Percentiles rank a stretch among this genome's conserved stretches.
Conservation (phyloP, 2,888 invertebrate genomes). For the Volucella bombylans region DNA sequence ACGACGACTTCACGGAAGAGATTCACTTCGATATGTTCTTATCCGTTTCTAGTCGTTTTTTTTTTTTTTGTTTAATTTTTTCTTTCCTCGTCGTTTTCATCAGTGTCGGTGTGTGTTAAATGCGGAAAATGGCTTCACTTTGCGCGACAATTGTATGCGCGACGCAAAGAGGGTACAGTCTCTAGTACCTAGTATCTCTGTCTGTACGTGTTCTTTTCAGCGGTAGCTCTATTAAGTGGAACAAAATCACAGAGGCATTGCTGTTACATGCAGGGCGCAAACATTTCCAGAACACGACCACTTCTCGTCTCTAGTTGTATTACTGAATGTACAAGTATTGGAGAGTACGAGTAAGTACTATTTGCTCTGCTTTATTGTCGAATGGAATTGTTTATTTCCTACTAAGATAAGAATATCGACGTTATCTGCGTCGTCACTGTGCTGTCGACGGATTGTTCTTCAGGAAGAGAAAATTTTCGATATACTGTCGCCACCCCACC, state of each 20-base stretch:
- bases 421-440: constrained; percentile 57
- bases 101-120: constrained; percentile 44
- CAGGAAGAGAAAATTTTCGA: constrained; percentile 73
- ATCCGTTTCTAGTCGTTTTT: constrained; percentile 58
- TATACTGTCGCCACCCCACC: constrained; percentile 22
- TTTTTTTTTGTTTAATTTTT: too few species aligned
- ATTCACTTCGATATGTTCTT: constrained; percentile 71
- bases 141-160: constrained; percentile 37
- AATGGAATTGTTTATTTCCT: constrained; percentile 74
- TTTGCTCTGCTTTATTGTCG: constrained; percentile 73
- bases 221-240: constrained; percentile 69
- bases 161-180: constrained; percentile 18
- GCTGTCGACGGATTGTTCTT: constrained; percentile 60
- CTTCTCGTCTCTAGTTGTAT: constrained; percentile 44
- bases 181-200: constrained; percentile 45
- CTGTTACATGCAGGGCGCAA: constrained; percentile 66
- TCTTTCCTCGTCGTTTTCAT: too few species aligned
- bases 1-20: constrained; percentile 63
- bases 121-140: constrained; percentile 68
- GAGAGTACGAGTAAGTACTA: constrained; percentile 33
- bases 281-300: constrained; percentile 71
- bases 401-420: constrained; percentile 73
- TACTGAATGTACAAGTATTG: constrained; percentile 26
- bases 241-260: constrained; percentile 71
- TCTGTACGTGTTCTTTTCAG: constrained; percentile 69